These are phyloP conservation scores for Idaea straminata DNA, from an alignment of 2,888 invertebrate genomes.

Conservation along the genomic window DNA sequence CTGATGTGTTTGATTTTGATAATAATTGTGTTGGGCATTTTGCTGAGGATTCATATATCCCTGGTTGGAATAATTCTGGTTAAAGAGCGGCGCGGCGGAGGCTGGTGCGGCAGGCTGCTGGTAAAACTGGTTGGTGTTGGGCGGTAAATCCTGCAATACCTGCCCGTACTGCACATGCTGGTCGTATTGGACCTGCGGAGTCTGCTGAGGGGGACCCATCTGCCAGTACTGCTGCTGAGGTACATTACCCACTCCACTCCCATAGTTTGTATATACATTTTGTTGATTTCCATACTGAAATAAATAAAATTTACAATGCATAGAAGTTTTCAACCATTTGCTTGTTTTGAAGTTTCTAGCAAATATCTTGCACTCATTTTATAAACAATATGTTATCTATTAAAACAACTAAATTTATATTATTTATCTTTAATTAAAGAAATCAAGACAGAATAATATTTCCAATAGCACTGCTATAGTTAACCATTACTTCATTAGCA, in stretches of 20 bases:
- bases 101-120: conserved; percentile 35
- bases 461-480: neutral
- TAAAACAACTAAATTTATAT: neutral
- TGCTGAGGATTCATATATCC: conserved; percentile 29
- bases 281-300: conserved; percentile 65
- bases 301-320: conserved; percentile 4
- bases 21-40: conserved; percentile 31
- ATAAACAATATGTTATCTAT: too few species aligned
- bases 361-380: too few species aligned
- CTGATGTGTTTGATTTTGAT: conserved; percentile 47
- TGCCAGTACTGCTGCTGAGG: conserved; percentile 62
- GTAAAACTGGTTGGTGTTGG: conserved; percentile 61
- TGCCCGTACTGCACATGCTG: conserved; percentile 63
- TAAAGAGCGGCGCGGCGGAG: conserved; percentile 11
- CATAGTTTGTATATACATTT: conserved; percentile 54
- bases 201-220: conserved; percentile 34
- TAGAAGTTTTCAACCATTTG: neutral
- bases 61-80: conserved; percentile 27
- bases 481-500: too few species aligned
- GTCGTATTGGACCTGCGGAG: conserved; percentile 50
- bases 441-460: neutral
- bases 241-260: conserved; percentile 39
- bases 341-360: neutral
- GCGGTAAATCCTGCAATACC: conserved; percentile 58
- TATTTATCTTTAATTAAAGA: neutral